phyloP scores from a whole-genome alignment of 2,888 invertebrate genomes.

The Dysmachus trigonus region DNA sequence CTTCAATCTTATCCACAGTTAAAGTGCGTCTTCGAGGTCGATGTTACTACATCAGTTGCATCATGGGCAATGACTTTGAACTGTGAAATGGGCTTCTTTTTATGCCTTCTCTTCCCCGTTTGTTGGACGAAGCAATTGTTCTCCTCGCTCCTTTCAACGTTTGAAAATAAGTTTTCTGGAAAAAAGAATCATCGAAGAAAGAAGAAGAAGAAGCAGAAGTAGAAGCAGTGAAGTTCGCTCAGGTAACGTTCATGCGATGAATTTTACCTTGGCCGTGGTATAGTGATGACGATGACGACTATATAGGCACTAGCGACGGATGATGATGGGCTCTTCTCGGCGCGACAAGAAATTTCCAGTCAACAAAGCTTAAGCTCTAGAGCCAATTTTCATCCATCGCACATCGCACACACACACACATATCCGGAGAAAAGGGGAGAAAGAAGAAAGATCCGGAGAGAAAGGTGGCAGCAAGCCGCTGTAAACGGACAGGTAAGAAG shows the following conservation, averaged over 20 bases:
- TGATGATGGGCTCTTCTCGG: not conserved
- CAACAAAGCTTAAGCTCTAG: not conserved
- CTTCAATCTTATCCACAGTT: not conserved
- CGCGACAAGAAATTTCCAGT: not conserved
- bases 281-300: conserved; percentile 8
- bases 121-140: conserved; percentile 39
- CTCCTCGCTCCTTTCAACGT: conserved; percentile 28
- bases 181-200: conserved; percentile 4
- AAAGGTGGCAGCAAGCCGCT: not conserved
- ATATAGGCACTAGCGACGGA: not conserved
- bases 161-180: conserved; percentile 23
- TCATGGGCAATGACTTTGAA: conserved; percentile 66
- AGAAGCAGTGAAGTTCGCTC: not conserved
- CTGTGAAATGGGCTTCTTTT: conserved; percentile 64
- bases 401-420: not conserved
- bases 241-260: not conserved
- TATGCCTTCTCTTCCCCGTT: conserved; percentile 59
- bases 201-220: not conserved
- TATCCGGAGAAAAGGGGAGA: conserved; percentile 16
- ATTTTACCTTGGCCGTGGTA: not conserved
- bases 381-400: not conserved
- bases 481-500: not conserved
- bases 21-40: not conserved
- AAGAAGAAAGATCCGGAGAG: conserved; percentile 26
- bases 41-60: conserved; percentile 65